Evolutionary conservation across 2,888 invertebrate species (phyloP).

Genomic region (Amphipyra berbera): DNA sequence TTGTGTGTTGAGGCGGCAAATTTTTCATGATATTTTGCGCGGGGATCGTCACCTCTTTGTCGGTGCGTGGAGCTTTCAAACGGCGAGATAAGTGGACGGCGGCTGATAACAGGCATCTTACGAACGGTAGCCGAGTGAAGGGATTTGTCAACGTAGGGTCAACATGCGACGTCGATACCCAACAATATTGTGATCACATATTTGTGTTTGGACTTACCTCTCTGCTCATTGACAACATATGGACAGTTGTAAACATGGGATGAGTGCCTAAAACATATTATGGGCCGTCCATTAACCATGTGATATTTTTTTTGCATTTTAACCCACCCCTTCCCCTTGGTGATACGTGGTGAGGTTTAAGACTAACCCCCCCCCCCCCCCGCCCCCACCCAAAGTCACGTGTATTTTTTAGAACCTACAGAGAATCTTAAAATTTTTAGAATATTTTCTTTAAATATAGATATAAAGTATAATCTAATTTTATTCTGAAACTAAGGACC

Average conservation of each 20-base stretch:
- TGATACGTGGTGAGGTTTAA: too few relatives aligned
- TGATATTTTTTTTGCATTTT: too few relatives aligned
- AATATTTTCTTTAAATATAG: too few relatives aligned
- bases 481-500: too few relatives aligned
- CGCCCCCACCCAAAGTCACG: too few relatives aligned
- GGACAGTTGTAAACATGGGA: constrained; percentile 35
- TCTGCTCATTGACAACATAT: constrained; percentile 35
- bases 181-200: constrained; percentile 56
- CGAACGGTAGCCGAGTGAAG: constrained; percentile 84
- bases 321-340: too few relatives aligned
- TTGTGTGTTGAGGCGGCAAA: constrained; percentile 48
- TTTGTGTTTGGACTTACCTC: constrained; percentile 63
- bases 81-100: constrained; percentile 79
- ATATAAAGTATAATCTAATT: too few relatives aligned
- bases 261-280: constrained; percentile 31
- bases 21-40: constrained; percentile 76
- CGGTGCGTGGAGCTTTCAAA: constrained; percentile 82
- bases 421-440: too few relatives aligned
- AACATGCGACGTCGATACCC: constrained; percentile 71
- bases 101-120: constrained; percentile 77
- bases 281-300: too few relatives aligned
- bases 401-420: too few relatives aligned
- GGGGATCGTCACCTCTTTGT: constrained; percentile 85
- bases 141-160: constrained; percentile 87
- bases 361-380: too few relatives aligned